Evolutionary conservation across 2,113 vertebrate species (phyloP).

Genomic region (Engystomops pustulosus): DNA sequence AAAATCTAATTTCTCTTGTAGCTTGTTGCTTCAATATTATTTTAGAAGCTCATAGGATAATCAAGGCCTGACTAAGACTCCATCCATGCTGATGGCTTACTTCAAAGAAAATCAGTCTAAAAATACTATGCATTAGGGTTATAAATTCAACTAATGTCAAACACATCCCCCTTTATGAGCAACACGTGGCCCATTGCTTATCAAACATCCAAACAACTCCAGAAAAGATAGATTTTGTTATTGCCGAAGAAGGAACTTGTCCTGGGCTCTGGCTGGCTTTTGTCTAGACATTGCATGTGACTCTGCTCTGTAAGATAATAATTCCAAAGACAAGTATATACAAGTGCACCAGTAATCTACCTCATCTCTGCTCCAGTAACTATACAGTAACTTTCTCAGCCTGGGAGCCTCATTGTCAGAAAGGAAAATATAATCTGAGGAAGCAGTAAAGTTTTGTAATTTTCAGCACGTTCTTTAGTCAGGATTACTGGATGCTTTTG

Average conservation of each 20-base stretch:
- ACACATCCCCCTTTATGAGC: slow-evolving; percentile 57
- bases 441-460: not conserved
- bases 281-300: slow-evolving; percentile 56
- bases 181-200: slow-evolving; percentile 59
- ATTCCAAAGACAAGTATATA: slow-evolving; percentile 25
- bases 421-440: slow-evolving; percentile 16
- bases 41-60: slow-evolving; percentile 4
- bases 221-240: slow-evolving; percentile 58
- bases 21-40: not conserved
- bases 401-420: slow-evolving; percentile 16
- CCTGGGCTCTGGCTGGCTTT: slow-evolving; percentile 43
- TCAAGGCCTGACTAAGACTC: not conserved
- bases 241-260: slow-evolving; percentile 55
- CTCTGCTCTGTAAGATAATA: slow-evolving; percentile 46
- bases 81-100: slow-evolving; percentile 18
- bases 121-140: slow-evolving; percentile 55
- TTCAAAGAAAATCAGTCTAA: slow-evolving; percentile 43
- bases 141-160: slow-evolving; percentile 55
- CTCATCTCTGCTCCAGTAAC: not conserved
- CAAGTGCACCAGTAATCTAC: slow-evolving; percentile 29
- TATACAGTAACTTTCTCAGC: slow-evolving; percentile 8
- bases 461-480: not conserved
- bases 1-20: not conserved
- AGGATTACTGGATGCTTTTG: not conserved
- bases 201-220: slow-evolving; percentile 56